Percentiles rank a stretch among this genome's conserved stretches.
Evolutionary conservation across 2,888 invertebrate species (phyloP).

Genomic region (Gasteruption jaculator): DNA sequence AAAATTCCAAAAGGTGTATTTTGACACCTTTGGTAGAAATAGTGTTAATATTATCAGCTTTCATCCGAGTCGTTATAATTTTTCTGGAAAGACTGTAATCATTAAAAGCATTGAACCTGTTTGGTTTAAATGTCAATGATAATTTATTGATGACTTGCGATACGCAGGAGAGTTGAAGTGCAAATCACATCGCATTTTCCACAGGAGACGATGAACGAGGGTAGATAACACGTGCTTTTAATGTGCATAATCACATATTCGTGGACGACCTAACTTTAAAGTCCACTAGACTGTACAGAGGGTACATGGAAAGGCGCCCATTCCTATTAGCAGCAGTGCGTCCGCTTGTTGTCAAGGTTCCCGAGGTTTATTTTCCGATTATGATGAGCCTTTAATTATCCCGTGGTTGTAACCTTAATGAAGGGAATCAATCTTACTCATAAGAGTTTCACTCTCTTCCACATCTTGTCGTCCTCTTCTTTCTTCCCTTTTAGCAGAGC

Average conservation of each 20-base stretch:
- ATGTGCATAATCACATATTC: constrained; percentile 18
- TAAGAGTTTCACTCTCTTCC: constrained; percentile 28
- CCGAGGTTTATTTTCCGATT: constrained; percentile 30
- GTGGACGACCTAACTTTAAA: constrained; percentile 13
- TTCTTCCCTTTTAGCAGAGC: not conserved
- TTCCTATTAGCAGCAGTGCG: constrained; percentile 23
- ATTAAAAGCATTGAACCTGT: no score
- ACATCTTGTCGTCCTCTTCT: constrained; percentile 6
- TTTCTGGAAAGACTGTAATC: no score
- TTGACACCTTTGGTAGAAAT: no score
- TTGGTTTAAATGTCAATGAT: no score
- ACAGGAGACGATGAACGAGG: not conserved
- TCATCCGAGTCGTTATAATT: no score
- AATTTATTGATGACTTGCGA: no score
- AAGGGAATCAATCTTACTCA: constrained; percentile 34
- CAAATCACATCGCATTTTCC: constrained; percentile 16
- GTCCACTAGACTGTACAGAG: no score
- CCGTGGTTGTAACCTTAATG: constrained; percentile 25
- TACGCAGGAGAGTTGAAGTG: no score
- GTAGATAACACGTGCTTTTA: constrained; percentile 27
- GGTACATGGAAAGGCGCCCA: constrained; percentile 15
- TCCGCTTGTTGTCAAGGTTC: constrained; percentile 6
- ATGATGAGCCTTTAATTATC: constrained; percentile 34
- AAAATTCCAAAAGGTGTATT: no score
- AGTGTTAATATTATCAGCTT: no score